Evolutionary conservation across 2,113 vertebrate species (phyloP), one percentile per base, ranked within the genome.

Genomic region (Melanostigma gelatinosum): DNA sequence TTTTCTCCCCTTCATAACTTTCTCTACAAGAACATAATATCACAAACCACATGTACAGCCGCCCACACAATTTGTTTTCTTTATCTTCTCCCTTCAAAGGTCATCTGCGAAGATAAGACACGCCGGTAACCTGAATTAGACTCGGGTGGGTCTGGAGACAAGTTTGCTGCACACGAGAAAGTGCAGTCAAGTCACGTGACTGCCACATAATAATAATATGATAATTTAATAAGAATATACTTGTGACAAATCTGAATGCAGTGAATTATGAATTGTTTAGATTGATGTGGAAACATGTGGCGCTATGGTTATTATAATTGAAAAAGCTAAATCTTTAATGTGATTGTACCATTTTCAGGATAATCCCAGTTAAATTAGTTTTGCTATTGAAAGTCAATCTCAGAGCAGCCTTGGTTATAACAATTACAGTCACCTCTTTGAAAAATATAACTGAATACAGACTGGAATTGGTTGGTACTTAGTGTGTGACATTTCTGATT

Each of bases 31-130:
- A 95, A 91, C 91, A 90, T 82, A 93, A 94, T 91, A 94, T 95
- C 94, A 89, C 82, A 91, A 94, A 94, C 95, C 95, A 94, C 94
- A 95, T 95, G 93, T 90, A 85, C 90, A 87, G 79, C 93, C 94
- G 92, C 94, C 95, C 90, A 94, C 95, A 95, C 91, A 88, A 93
- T 92, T 90, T 90, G 67, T 92, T 86, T 88, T 93, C 84, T 93
- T 95, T 93, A 93, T 95, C 94, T 90, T 88, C 87, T 89, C 87
- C 73, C 83, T 94, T 95, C 91, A 96, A 95, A 95, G 94, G 95
- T 96, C 94, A 96, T 93, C 92, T 73, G 78, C 44, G 12, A 73
- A 75, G 91, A 95, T 94, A 91, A 93, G 80, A 93, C 69, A 75
- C 27, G 40, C 75, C 89, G 82, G 90, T 93, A 92, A 92, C 85